phyloP scores from a whole-genome alignment of 1,140 invertebrate species.

The Cyclina sinensis region DNA sequence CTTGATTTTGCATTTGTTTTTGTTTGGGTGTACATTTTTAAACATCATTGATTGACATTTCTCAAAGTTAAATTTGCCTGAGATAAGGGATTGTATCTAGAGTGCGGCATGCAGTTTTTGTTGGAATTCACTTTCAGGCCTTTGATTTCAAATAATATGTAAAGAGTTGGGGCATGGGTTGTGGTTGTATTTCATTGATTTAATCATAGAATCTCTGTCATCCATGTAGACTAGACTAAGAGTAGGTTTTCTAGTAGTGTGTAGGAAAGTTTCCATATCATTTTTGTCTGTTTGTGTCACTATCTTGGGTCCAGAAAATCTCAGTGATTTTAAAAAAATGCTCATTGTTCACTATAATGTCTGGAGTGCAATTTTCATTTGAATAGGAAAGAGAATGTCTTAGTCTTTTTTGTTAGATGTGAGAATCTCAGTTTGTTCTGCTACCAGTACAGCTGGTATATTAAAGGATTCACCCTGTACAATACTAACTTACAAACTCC shows the following conservation, averaged over 20 bases:
- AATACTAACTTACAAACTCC: background rate
- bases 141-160: background rate
- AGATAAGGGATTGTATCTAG: background rate
- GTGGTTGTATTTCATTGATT: background rate
- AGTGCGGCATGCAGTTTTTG: background rate
- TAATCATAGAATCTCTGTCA: background rate
- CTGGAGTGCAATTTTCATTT: background rate
- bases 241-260: background rate
- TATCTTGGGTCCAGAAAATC: conserved; percentile 13
- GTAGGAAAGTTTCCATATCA: background rate
- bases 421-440: background rate
- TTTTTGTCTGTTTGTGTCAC: background rate
- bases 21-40: no score
- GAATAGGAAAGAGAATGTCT: background rate
- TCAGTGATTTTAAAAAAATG: conserved; percentile 10
- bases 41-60: no score
- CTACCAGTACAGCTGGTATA: background rate
- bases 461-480: background rate
- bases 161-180: background rate
- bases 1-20: no score
- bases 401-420: no score
- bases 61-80: no score
- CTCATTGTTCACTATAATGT: background rate
- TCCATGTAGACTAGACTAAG: background rate
- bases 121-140: no score